These are phyloP conservation scores for Atrina japonica DNA, from an alignment of 2,888 invertebrate species.

Conservation along the genomic window DNA sequence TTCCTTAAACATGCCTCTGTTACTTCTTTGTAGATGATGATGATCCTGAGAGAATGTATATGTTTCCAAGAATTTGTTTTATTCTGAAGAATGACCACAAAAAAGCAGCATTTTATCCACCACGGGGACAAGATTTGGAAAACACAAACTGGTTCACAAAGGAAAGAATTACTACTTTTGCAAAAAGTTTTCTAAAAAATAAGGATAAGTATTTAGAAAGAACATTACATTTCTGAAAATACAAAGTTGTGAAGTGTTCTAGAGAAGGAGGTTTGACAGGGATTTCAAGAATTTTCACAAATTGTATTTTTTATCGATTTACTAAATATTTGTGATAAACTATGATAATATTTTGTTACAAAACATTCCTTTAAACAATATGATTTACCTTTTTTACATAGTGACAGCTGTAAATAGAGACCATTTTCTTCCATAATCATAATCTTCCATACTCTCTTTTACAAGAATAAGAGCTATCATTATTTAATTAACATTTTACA, in stretches of 20 bases:
- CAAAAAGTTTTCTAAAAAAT: constrained; percentile 51
- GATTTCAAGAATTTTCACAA: not conserved
- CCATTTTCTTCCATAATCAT: too few species aligned
- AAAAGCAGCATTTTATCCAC: constrained; percentile 74
- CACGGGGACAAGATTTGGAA: constrained; percentile 38
- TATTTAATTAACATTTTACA: too few species aligned
- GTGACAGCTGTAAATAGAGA: too few species aligned
- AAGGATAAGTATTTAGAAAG: constrained; percentile 53
- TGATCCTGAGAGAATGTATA: constrained; percentile 55
- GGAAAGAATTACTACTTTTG: constrained; percentile 55
- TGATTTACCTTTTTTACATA: too few species aligned
- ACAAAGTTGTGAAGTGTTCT: not conserved
- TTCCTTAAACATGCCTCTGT: too few species aligned
- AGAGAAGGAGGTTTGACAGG: too few species aligned
- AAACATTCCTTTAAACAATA: too few species aligned
- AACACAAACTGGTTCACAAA: constrained; percentile 45
- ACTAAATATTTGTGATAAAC: not conserved
- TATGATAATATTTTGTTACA: not conserved
- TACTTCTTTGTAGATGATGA: constrained; percentile 40
- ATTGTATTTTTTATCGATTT: not conserved
- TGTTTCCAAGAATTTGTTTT: constrained; percentile 70
- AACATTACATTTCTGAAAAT: constrained; percentile 69
- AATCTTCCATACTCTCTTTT: too few species aligned
- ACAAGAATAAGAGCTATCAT: too few species aligned
- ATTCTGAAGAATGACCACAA: constrained; percentile 68